phyloP scores from a whole-genome alignment of 2,797 vertebrate genomes.

The Hyperoplus immaculatus region DNA sequence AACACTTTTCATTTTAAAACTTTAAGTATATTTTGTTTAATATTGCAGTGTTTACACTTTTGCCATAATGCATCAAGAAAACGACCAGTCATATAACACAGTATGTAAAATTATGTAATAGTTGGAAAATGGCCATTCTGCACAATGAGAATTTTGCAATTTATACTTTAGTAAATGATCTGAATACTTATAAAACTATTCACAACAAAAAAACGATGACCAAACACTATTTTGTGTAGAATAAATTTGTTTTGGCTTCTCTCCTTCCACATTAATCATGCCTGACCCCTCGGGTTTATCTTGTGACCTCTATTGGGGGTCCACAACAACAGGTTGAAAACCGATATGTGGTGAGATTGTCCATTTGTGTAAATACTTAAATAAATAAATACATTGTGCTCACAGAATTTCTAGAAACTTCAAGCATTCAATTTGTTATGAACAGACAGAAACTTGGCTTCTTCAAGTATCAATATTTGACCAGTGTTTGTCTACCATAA shows the following conservation, averaged over 20 bases:
- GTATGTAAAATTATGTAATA: background rate
- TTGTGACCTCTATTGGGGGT: conserved; percentile 28
- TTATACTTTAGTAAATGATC: background rate
- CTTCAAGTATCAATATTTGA: conserved; percentile 2
- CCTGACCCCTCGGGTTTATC: conserved; percentile 26
- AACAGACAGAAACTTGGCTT: background rate
- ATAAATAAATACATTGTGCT: background rate
- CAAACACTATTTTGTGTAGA: background rate
- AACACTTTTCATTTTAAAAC: background rate
- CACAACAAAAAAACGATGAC: background rate
- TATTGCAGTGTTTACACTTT: background rate
- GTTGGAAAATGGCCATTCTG: background rate
- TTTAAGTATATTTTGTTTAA: background rate
- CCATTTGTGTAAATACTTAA: background rate
- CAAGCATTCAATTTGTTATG: background rate
- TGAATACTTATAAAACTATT: background rate
- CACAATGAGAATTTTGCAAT: background rate
- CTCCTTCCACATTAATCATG: conserved; percentile 40
- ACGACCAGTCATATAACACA: background rate
- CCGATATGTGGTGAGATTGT: background rate
- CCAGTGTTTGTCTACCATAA: conserved; percentile 36
- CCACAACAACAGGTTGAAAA: conserved; percentile 2
- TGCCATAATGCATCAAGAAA: background rate
- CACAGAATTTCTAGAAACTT: background rate
- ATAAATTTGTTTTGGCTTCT: conserved; percentile 10